Base-by-base conservation (phyloP, 2,113 vertebrate genomes). In the Sander vitreus region DNA sequence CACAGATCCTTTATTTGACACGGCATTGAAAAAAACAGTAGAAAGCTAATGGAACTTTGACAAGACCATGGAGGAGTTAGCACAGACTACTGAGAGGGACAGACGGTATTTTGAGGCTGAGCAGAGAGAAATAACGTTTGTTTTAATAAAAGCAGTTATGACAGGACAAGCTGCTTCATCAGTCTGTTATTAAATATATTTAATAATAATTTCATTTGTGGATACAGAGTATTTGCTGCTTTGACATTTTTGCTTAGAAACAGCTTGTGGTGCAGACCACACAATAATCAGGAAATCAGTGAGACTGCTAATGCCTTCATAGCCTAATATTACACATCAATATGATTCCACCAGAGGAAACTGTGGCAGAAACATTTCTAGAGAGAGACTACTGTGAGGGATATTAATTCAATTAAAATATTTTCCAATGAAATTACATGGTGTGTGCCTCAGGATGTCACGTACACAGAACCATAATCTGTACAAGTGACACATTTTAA, bases 1-100 rank as follows among this genome's bases (percentile, higher is more conserved):
- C 66, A 70, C 58, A 72, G 80, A 73, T 60, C 48, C 78, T 76
- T 57, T 39, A 80, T 69, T 83, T 81, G 36, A 85, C 65, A 81
- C 43, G 27, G 51, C 51, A 64, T 21, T 54, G 76, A 43, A 39
- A 79, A 71, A 51, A 73, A 65, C 62, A 13, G 69, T 59, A 43
- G 47, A 67, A 68, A 76, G 15, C 62, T 68, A 25, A 23, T 57
- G 48, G 48, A 88, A 76, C 25, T 21, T 13, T 43, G 13, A 48
- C 27, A 53, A 60, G 13, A 58, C 47, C n/a, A 64, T 1, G 53
- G 21, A 72, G 30, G 23, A 55, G 39, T 54, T 43, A 21, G 27
- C 1, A 58, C 27, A 53, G 36, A 48, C 39, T 2, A 58, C 27
- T 47, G 48, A 48, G 39, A n/a, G 18, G 8, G 4, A 48, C 18